Evolutionary conservation across 2,113 vertebrate species (phyloP).

Genomic region (Tachuris rubrigastra): DNA sequence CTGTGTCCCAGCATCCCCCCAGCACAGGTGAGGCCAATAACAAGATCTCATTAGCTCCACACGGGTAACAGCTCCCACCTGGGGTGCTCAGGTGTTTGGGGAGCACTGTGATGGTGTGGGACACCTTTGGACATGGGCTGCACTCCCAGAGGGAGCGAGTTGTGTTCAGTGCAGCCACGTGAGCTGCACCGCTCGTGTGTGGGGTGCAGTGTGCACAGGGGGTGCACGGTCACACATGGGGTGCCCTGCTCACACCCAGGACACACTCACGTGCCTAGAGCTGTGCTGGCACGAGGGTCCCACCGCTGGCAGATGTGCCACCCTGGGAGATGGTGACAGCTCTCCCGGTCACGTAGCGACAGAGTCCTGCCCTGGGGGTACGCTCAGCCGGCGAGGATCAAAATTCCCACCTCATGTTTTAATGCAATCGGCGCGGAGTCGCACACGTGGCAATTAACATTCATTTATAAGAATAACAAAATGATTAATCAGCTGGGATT

Average conservation of each 20-base stretch:
- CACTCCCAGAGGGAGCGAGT: fast-evolving
- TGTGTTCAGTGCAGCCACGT: not conserved
- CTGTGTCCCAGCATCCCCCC: not conserved
- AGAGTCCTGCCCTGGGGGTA: not conserved
- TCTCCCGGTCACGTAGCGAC: not conserved
- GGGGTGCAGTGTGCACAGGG: too few species aligned
- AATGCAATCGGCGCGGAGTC: not conserved
- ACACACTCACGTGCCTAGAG: fast-evolving
- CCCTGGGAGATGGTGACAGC: fast-evolving
- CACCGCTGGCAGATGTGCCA: not conserved
- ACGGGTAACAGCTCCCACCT: fast-evolving
- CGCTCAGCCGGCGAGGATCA: not conserved
- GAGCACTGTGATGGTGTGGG: fast-evolving
- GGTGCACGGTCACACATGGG: too few species aligned
- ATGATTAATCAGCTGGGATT: conserved; percentile 35
- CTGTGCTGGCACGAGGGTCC: fast-evolving
- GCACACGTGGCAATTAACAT: not conserved
- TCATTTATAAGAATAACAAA: not conserved
- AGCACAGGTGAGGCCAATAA: not conserved
- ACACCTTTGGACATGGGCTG: fast-evolving
- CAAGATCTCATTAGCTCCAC: fast-evolving
- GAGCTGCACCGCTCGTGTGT: fast-evolving
- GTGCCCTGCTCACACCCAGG: not conserved
- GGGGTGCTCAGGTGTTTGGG: too few species aligned
- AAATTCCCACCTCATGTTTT: not conserved